phyloP scores from a whole-genome alignment of 2,113 vertebrate species.

The Saiga tatarica region DNA sequence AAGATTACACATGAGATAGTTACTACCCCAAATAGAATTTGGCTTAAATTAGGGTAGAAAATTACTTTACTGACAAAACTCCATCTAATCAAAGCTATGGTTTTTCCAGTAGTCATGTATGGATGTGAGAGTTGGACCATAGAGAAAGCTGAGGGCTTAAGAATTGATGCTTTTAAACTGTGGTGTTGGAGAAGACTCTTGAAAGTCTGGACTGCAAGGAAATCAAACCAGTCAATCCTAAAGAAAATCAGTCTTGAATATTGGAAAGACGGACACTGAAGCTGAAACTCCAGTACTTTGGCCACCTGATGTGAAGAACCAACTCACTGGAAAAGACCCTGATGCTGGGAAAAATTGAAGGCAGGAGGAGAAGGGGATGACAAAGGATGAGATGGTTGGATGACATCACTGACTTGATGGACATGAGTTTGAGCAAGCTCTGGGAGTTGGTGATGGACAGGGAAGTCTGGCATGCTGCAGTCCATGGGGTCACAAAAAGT shows the following conservation, averaged over 20 bases:
- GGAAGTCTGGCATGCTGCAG: neutral
- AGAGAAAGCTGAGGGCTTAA: neutral
- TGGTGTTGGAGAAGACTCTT: neutral
- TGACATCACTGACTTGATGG: neutral
- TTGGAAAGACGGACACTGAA: neutral
- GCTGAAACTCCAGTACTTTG: neutral
- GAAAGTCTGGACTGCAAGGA: neutral
- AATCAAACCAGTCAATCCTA: neutral
- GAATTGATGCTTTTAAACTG: neutral
- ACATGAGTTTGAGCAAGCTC: neutral
- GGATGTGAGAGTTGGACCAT: neutral
- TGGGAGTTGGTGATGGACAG: neutral
- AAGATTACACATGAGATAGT: accelerated
- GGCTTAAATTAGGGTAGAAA: neutral
- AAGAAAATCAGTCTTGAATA: neutral
- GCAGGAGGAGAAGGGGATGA: neutral
- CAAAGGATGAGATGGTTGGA: neutral
- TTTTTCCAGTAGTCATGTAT: neutral
- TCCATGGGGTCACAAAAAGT: neutral
- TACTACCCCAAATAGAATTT: neutral
- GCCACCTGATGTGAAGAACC: accelerated
- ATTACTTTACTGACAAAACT: neutral
- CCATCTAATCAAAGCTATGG: neutral
- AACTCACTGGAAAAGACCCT: neutral
- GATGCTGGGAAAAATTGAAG: neutral